These are phyloP conservation scores for Sciaenops ocellatus DNA, from an alignment of 2,797 vertebrate genomes.

Conservation along the genomic window DNA sequence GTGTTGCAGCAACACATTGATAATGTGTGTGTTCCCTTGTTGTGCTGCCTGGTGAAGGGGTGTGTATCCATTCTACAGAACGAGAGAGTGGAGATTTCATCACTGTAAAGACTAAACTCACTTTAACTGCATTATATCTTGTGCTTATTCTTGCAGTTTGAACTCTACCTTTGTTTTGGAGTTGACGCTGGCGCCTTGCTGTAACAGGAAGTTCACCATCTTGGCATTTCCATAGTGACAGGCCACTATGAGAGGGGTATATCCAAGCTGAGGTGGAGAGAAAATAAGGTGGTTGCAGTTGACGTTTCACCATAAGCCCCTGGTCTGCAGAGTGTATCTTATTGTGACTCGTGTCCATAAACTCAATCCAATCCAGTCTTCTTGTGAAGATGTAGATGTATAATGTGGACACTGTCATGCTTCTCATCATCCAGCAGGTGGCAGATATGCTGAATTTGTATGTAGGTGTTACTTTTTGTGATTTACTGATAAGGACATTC, in stretches of 20 bases:
- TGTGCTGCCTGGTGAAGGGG: conserved; percentile 97
- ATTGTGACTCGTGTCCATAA: too few species aligned
- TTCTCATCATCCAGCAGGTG: conserved; percentile 40
- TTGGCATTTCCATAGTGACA: conserved; percentile 98
- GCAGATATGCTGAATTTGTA: conserved; percentile 19
- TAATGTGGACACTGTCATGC: conserved; percentile 18
- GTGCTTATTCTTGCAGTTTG: neutral
- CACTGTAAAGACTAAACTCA: neutral
- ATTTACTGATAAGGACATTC: neutral
- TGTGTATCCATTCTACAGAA: conserved; percentile 92
- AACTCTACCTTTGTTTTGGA: conserved; percentile 93
- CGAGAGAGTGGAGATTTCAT: neutral
- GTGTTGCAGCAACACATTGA: conserved; percentile 90
- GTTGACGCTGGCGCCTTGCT: conserved; percentile 92
- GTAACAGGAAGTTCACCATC: conserved; percentile 95
- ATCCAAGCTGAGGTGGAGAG: conserved; percentile 89
- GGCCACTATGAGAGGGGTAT: conserved; percentile 97
- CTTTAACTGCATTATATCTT: neutral
- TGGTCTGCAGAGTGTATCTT: too few species aligned
- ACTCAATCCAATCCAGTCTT: too few species aligned
- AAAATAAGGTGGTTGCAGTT: neutral
- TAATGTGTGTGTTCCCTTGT: conserved; percentile 89
- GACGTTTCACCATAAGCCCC: too few species aligned
- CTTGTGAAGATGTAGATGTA: neutral
- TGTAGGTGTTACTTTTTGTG: neutral